phyloP scores from a whole-genome alignment of 2,797 vertebrate species.

The Chloroceryle amazona region DNA sequence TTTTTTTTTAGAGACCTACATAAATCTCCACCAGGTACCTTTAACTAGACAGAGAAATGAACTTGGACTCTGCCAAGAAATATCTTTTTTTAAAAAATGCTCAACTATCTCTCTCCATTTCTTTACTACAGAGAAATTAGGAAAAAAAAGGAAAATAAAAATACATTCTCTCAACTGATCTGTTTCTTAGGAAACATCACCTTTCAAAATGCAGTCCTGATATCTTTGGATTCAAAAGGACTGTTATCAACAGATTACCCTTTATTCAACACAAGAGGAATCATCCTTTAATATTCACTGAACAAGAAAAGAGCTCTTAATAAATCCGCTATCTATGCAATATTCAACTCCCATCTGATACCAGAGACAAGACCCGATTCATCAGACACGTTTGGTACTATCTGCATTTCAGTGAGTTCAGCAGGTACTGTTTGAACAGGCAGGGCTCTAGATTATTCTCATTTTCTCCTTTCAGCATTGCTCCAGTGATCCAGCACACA shows the following conservation, averaged over 20 bases:
- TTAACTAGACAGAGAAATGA: neutral
- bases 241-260: neutral
- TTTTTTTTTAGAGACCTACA: neutral
- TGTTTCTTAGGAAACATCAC: neutral
- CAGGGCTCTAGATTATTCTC: neutral
- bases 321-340: conserved; percentile 11
- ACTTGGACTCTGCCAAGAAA: neutral
- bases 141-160: neutral
- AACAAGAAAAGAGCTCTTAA: conserved; percentile 12
- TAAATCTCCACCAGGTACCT: neutral
- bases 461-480: neutral
- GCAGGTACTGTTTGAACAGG: neutral
- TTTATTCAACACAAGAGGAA: conserved; percentile 2
- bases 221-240: neutral
- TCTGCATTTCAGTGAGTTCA: neutral
- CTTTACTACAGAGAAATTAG: neutral
- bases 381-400: neutral
- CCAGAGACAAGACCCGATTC: neutral
- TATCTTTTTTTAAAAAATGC: neutral
- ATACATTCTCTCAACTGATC: neutral
- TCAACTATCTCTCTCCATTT: neutral
- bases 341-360: neutral
- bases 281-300: conserved; percentile 32
- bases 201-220: neutral
- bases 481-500: neutral